These are phyloP conservation scores for Hemiprocne comata DNA, from an alignment of 2,113 vertebrate genomes.

Conservation along the genomic window DNA sequence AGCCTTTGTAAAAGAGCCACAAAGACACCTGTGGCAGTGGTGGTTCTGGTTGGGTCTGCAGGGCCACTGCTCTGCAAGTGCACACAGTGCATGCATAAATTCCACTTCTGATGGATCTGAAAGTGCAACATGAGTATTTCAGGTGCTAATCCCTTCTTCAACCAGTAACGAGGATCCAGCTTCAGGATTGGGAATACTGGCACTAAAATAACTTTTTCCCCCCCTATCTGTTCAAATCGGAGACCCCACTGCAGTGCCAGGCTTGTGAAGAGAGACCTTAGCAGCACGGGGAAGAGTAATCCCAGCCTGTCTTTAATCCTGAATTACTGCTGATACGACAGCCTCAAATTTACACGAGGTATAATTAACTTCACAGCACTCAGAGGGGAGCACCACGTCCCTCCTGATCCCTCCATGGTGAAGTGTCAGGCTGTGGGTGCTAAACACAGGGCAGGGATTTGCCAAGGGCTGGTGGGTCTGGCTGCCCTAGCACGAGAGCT, in stretches of 20 bases:
- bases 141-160: neutral
- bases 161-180: neutral
- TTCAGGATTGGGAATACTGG: neutral
- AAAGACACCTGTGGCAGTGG: rapidly evolving
- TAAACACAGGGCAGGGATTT: neutral
- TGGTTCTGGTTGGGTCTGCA: neutral
- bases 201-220: neutral
- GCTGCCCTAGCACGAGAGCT: neutral
- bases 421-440: rapidly evolving
- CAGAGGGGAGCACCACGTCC: rapidly evolving
- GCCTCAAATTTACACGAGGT: neutral
- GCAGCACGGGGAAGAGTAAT: neutral
- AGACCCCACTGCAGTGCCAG: neutral
- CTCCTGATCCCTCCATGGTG: neutral
- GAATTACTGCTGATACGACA: neutral
- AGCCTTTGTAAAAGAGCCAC: neutral
- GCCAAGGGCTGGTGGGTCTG: neutral
- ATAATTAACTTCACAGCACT: rapidly evolving
- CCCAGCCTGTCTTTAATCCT: neutral
- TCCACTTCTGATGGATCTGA: neutral
- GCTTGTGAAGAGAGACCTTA: neutral
- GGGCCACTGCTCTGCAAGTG: rapidly evolving
- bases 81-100: rapidly evolving
- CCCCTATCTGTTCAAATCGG: neutral
- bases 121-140: neutral